Evolutionary conservation across 1,140 invertebrate species (phyloP).

Genomic region (Zaprionus taronus): DNA sequence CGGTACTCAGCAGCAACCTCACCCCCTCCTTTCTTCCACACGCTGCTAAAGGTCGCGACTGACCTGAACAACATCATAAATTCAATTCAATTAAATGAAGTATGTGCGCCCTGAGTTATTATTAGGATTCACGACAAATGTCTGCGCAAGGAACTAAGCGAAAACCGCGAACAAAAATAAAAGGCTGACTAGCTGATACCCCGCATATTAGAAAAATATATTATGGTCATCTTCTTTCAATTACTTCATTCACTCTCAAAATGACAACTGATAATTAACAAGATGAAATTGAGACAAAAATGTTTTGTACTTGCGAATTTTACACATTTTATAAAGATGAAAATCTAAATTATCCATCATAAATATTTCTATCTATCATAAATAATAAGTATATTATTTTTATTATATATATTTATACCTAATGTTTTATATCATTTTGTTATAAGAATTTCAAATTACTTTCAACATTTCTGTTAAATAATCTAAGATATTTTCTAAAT

Average conservation of each 20-base stretch:
- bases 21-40: not conserved
- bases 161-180: not conserved
- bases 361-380: too few relatives aligned
- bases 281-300: too few relatives aligned
- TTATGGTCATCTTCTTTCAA: too few relatives aligned
- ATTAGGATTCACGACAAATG: conserved; percentile 43
- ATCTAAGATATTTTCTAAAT: not conserved
- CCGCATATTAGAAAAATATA: not conserved
- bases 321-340: too few relatives aligned
- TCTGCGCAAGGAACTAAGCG: not conserved
- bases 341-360: too few relatives aligned
- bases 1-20: not conserved
- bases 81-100: conserved; percentile 71
- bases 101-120: conserved; percentile 43
- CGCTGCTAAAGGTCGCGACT: conserved; percentile 37
- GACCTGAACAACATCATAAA: conserved; percentile 54
- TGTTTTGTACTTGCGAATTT: too few relatives aligned
- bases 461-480: not conserved
- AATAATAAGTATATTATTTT: not conserved
- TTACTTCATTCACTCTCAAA: too few relatives aligned
- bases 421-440: not conserved
- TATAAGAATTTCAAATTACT: not conserved
- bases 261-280: too few relatives aligned
- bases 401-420: not conserved
- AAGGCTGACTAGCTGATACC: not conserved